A percentile compares a stretch with the other conserved stretches of the same genome.
Conservation (phyloP, 2,113 vertebrate species). For the Euleptes europaea region DNA sequence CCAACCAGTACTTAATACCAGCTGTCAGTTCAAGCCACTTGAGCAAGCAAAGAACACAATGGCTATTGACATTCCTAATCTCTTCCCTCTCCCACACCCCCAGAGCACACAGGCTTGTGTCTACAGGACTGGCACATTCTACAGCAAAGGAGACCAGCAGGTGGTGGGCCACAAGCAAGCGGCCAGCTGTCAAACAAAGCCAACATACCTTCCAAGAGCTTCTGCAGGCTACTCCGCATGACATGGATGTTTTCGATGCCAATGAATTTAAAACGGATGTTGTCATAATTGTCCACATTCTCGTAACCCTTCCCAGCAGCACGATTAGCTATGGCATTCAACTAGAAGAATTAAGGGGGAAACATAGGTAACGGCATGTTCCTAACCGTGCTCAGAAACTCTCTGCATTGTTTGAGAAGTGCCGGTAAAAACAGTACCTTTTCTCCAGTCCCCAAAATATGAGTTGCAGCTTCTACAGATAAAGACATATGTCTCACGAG, state of each 20-base stretch:
- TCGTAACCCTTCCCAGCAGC: constrained; percentile 87
- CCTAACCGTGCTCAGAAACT: neutral
- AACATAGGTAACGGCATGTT: neutral
- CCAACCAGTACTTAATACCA: neutral
- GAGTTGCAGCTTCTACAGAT: no score
- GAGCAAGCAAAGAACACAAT: neutral
- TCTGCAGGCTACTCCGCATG: constrained; percentile 83
- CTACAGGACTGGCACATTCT: accelerated
- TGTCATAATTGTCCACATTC: constrained; percentile 82
- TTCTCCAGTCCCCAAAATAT: neutral
- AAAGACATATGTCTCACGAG: no score
- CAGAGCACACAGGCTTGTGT: accelerated
- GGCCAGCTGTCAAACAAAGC: neutral
- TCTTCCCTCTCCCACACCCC: neutral
- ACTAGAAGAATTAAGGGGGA: constrained; percentile 46
- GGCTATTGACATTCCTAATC: neutral
- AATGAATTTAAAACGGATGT: constrained; percentile 84
- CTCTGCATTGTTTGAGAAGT: neutral
- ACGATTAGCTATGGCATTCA: constrained; percentile 84
- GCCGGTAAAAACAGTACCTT: neutral
- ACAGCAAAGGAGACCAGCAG: neutral
- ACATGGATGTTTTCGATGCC: constrained; percentile 88
- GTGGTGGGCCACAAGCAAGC: accelerated
- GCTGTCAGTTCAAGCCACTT: neutral
- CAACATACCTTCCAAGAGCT: constrained; percentile 79